A percentile compares a stretch with the other conserved stretches of the same genome.
phyloP scores from a whole-genome alignment of 2,888 invertebrate genomes.

The Macaria notata region DNA sequence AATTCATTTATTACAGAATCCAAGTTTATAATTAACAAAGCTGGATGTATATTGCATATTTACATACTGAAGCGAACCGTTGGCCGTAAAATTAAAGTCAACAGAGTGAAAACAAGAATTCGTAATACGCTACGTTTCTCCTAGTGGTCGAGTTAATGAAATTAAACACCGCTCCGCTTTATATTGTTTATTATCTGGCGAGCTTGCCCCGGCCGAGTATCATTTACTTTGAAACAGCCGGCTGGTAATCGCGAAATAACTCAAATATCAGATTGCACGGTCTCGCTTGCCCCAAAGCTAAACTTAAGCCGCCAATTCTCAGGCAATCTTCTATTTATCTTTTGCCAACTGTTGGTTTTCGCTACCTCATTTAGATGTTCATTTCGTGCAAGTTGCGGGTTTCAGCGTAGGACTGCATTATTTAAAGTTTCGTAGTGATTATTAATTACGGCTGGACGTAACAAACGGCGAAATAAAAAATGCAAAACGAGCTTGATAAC shows the following conservation, averaged over 20 bases:
- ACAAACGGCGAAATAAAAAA: slow-evolving; percentile 29
- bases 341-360: slow-evolving; percentile 10
- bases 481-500: slow-evolving; percentile 35
- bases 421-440: slow-evolving; percentile 26
- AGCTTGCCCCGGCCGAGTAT: slow-evolving; percentile 17
- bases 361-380: slow-evolving; percentile 21
- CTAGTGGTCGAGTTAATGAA: slow-evolving; percentile 28
- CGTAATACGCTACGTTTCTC: slow-evolving; percentile 18
- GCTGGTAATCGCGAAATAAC: slow-evolving; percentile 18
- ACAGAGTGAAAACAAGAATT: slow-evolving; percentile 29
- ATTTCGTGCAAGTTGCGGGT: slow-evolving; percentile 23
- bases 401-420: slow-evolving; percentile 25
- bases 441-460: slow-evolving; percentile 28
- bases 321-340: slow-evolving; percentile 8
- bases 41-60: slow-evolving; percentile 19
- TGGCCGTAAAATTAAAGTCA: slow-evolving; percentile 28
- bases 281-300: slow-evolving; percentile 5
- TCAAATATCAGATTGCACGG: slow-evolving; percentile 24
- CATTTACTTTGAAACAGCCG: slow-evolving; percentile 20
- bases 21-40: slow-evolving; percentile 16
- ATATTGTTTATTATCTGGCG: slow-evolving; percentile 26
- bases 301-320: slow-evolving; percentile 2
- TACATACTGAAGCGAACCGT: slow-evolving; percentile 19
- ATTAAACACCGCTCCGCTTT: slow-evolving; percentile 28
- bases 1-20: slow-evolving; percentile 13